These are phyloP conservation scores for Tethya wilhelma DNA, from an alignment of 37 sponge, comb jelly and placozoan genomes.

Conservation along the genomic window DNA sequence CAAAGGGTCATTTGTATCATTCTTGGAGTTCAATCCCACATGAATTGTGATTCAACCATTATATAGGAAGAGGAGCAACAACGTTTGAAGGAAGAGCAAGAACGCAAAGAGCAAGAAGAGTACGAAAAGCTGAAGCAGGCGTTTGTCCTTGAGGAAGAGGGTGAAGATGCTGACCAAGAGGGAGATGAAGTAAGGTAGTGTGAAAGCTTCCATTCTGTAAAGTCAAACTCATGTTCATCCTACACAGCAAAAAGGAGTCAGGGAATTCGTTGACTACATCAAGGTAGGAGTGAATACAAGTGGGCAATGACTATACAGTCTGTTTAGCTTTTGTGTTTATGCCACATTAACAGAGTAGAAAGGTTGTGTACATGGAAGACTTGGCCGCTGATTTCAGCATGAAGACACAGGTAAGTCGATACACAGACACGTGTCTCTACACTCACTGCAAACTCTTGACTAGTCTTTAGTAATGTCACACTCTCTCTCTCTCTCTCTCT, in stretches of 20 bases:
- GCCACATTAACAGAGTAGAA: conserved; percentile 34
- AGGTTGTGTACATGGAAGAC: conserved; percentile 91
- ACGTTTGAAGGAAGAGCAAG: conserved; percentile 71
- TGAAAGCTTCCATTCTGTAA: too few species aligned
- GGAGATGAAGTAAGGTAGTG: conserved; percentile 49
- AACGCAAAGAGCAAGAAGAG: conserved; percentile 81
- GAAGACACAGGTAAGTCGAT: conserved; percentile 76
- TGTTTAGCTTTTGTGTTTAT: neutral
- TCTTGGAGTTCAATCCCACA: neutral
- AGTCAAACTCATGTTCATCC: too few species aligned
- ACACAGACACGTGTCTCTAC: too few species aligned
- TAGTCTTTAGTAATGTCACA: neutral
- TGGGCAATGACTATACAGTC: neutral
- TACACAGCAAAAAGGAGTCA: conserved; percentile 38
- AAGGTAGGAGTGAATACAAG: conserved; percentile 47
- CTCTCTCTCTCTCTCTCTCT: neutral
- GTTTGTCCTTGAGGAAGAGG: conserved; percentile 89
- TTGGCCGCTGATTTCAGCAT: conserved; percentile 85
- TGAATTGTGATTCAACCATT: neutral
- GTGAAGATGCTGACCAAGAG: conserved; percentile 54
- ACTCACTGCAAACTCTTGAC: neutral
- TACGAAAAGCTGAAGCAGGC: conserved; percentile 78
- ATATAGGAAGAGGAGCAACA: conserved; percentile 80
- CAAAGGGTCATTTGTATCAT: too few species aligned
- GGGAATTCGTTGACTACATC: conserved; percentile 81